Conservation (phyloP, 2,888 invertebrate species). For the Ochlodes sylvanus region DNA sequence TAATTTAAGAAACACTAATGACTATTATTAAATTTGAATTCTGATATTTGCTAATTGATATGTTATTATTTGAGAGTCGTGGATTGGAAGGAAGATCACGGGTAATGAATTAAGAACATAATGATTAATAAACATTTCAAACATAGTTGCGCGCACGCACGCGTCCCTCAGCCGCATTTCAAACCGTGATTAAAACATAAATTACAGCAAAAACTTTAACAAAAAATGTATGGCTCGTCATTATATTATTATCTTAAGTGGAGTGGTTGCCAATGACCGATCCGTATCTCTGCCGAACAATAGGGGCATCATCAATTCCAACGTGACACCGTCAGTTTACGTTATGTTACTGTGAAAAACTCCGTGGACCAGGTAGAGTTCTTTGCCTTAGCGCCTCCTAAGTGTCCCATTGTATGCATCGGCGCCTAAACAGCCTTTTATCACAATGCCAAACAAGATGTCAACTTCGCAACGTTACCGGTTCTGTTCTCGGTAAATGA, state of each 20-base stretch:
- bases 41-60: too few species aligned
- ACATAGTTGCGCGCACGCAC: conserved; percentile 1
- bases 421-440: conserved; percentile 72
- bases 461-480: conserved; percentile 10
- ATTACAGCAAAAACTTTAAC: conserved; percentile 7
- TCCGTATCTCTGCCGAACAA: conserved; percentile 65
- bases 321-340: conserved; percentile 56
- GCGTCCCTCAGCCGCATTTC: not conserved
- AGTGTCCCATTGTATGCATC: conserved; percentile 63
- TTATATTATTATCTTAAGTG: conserved; percentile 51
- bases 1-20: too few species aligned
- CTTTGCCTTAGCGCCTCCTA: conserved; percentile 65
- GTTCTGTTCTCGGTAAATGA: conserved; percentile 2
- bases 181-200: conserved; percentile 19
- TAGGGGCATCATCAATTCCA: conserved; percentile 67
- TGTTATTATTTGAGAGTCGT: too few species aligned
- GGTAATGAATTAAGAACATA: not conserved
- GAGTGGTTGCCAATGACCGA: conserved; percentile 50
- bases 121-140: not conserved
- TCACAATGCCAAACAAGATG: conserved; percentile 45
- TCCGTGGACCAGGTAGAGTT: conserved; percentile 69
- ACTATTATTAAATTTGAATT: too few species aligned
- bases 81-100: not conserved
- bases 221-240: conserved; percentile 9
- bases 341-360: conserved; percentile 56